A percentile compares a stretch with the other conserved stretches of the same genome.
These are phyloP conservation scores for Chromoteleia sp. DNA, from an alignment of 2,888 invertebrate genomes.

Conservation along the genomic window DNA sequence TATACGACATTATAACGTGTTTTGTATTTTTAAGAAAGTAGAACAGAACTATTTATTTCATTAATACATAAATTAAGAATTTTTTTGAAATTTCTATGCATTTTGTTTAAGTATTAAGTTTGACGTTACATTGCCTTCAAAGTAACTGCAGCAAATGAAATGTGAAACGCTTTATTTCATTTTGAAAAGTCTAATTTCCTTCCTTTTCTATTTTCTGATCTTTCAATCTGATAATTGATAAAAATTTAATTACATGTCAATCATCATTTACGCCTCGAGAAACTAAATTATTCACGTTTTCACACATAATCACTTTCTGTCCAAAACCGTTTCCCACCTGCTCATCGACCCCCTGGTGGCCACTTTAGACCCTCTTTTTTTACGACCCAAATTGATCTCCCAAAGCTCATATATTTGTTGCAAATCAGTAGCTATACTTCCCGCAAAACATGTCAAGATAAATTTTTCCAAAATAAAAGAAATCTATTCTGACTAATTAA, in stretches of 20 bases:
- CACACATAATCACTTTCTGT: background rate
- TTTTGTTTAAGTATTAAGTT: no score
- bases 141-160: background rate
- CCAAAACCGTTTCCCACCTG: constrained; percentile 4
- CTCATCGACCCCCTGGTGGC: constrained; percentile 5
- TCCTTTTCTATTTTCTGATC: background rate
- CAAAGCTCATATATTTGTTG: background rate
- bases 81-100: background rate
- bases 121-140: no score
- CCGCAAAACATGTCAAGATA: background rate
- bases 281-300: background rate
- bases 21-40: background rate
- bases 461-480: background rate
- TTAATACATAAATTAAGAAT: background rate
- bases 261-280: background rate
- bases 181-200: background rate
- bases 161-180: background rate
- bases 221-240: background rate
- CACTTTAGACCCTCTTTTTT: constrained; percentile 9
- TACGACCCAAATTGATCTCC: constrained; percentile 4
- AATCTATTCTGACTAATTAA: background rate
- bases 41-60: background rate
- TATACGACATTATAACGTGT: background rate
- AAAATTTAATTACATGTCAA: background rate
- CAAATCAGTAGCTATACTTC: background rate